Base-by-base conservation (phyloP, 2,113 vertebrate genomes). In the Plestiodon gilberti region DNA sequence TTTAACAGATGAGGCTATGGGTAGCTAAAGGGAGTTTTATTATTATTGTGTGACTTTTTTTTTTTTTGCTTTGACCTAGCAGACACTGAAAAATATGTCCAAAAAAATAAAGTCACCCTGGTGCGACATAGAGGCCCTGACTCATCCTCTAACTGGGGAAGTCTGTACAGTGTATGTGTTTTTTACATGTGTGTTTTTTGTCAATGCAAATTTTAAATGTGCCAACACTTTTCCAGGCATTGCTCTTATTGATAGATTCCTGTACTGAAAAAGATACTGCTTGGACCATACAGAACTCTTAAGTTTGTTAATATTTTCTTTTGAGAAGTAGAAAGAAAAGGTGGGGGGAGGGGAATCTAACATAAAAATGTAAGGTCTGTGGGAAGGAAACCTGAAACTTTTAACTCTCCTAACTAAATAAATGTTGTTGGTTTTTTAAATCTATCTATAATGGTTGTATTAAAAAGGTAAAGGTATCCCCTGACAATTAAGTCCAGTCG, bases 1-100 rank as follows among this genome's bases (percentile, higher is more conserved):
- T 82, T 23, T 33, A 65, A 85, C 11, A 4, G 20, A 35, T n/a
- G 81, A 40, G 84, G 23, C 40, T 38, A 87, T 28, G 86, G 87
- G 28, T 55, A 38, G 0, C 0, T 22, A 25, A n/a, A n/a, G n/a
- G 17, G 30, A 83, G 52, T 55, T 77, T 20, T 48, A 7, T 79
- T 84, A 13, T n/a, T 67, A 8, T 43, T 38, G 67, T 70, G 40
- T 81, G 78, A 43, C 22, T 28, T 38, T 35, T 14, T 17, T n/a
- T 4, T 25, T 61, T 35, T 15, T 38, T 73, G 35, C 61, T 75
- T 85, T 77, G 17, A 83, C 61, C 64, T 86, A 83, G 25, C 20
- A 71, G 81, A 55, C 0, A 0, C 0, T 1, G 14, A 11, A 74
- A 62, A 69, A 14, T 33, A 8, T 52, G 48, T 69, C 43, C 38